Base-by-base conservation (phyloP, 2,888 invertebrate species). In the Blastobasis adustella region DNA sequence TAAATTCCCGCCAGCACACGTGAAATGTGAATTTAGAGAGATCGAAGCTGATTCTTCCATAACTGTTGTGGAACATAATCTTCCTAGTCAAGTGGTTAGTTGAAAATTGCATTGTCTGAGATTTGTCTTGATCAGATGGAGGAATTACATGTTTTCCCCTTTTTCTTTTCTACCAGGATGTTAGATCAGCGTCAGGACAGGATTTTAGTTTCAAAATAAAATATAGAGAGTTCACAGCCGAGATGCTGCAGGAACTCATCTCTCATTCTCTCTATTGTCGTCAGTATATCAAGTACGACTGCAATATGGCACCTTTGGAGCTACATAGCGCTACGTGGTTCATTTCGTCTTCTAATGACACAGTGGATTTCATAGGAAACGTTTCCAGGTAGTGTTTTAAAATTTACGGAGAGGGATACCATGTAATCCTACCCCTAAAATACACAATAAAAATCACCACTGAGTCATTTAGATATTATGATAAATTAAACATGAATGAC, bases 261-360 rank as follows among this genome's bases (percentile, higher is more conserved):
- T 95, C 95, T 0, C 96, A 97, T 76, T 96, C 96, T 0, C 85
- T 96, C 47, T 95, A 95, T 74, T 97, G 97, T 67, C 94, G 95
- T 53, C 97, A 97, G 73, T 93, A 95, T 67, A 94, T 97, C 53
- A 95, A 95, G 68, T 97, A 96, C 67, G 96, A 97, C 66, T 97
- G 97, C 67, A 94, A 94, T 68, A 94, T 94, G 82, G 96, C 96
- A 1, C 96, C 96, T 1, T 76, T 97, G 57, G 96, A 96, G 57
- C 79, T 96, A 7, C 96, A 96, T 67, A 95, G 96, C 54, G 93
- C 95, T 2, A 96, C 96, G 0, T 96, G 96, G 96, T 96, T 97
- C 70, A 91, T 93, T 51, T 95, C 95, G 5, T 96, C 96, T 0
- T 92, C 93, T 4, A 93, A 93, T 67, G 92, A 92, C 52, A 93